Base-by-base conservation (phyloP, 2,888 invertebrate genomes). In the Eupithecia subumbrata region DNA sequence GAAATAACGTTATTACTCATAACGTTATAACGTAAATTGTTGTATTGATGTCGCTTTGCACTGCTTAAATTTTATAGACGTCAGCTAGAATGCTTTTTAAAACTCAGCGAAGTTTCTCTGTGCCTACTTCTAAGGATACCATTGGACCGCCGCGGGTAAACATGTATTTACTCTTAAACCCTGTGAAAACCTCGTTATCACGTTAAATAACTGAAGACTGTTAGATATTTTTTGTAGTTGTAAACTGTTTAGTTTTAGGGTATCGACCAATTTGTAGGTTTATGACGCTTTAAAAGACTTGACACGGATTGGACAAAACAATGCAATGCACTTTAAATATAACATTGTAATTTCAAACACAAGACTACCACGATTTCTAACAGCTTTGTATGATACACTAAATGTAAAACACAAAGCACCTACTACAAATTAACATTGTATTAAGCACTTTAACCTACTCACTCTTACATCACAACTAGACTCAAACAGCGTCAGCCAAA, bases 61-160 rank as follows among this genome's bases (percentile, higher is more conserved):
- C 86, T 87, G 90, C 90, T 89, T 78, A 67, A 75, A 78, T 77
- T 72, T 78, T 77, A 77, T 83, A 94, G 94, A 88, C 90, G 68
- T 91, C 96, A 90, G 96, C 96, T 93, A 96, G 97, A 95, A 97
- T 97, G 95, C 96, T 97, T 95, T 98, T 98, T 95, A 98, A 98
- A 95, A 98, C 98, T 84, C 98, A 98, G 95, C 96, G 98, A 88
- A 98, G 98, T 84, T 98, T 98, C 92, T 98, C 98, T 87, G 98
- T 98, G 93, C 98, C 98, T 80, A 98, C 98, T 63, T 97, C 98
- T 78, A 98, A 98, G 95, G 97, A 97, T 91, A 89, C 91, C 87
- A 96, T 95, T 71, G 91, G 90, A 82, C 91, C 91, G 1, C 94
- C 92, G 87, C 95, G 94, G 91, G 95, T 95, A 90, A 87, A 76